Percentiles rank a stretch among this genome's conserved stretches.
Conservation (phyloP, 2,113 vertebrate genomes). For the Uropsilus gracilis region DNA sequence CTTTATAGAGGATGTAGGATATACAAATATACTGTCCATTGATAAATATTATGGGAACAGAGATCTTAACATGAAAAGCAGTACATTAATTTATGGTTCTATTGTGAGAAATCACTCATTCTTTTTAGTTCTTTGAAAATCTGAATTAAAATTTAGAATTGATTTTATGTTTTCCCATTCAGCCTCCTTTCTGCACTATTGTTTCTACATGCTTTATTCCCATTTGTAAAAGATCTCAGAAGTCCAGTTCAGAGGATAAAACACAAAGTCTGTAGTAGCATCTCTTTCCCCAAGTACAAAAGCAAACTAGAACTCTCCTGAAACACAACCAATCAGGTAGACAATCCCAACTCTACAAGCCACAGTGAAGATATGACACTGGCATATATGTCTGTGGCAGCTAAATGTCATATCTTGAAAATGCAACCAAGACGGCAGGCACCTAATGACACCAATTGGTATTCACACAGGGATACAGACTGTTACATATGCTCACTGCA, state of each 20-base stretch:
- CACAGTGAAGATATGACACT: neutral
- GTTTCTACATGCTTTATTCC: neutral
- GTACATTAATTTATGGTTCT: neutral
- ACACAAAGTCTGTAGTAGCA: neutral
- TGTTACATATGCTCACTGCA: slow-evolving; percentile 51
- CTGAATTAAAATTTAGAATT: neutral
- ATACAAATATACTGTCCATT: neutral
- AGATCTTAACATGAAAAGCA: neutral
- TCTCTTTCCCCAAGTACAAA: neutral
- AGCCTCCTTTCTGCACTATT: neutral
- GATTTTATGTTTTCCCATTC: neutral
- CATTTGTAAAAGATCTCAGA: neutral
- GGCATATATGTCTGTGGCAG: neutral
- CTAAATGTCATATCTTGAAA: neutral
- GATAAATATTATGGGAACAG: neutral
- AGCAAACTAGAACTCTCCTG: neutral
- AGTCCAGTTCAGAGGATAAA: neutral
- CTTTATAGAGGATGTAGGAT: neutral
- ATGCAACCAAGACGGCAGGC: neutral
- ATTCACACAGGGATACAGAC: slow-evolving; percentile 40
- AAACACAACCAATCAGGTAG: slow-evolving; percentile 9
- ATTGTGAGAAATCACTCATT: neutral
- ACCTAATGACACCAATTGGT: slow-evolving; percentile 47
- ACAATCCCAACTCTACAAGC: neutral
- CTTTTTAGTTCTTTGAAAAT: neutral